phyloP scores from a whole-genome alignment of 2,888 invertebrate species.

The Minunthozetes semirufus region DNA sequence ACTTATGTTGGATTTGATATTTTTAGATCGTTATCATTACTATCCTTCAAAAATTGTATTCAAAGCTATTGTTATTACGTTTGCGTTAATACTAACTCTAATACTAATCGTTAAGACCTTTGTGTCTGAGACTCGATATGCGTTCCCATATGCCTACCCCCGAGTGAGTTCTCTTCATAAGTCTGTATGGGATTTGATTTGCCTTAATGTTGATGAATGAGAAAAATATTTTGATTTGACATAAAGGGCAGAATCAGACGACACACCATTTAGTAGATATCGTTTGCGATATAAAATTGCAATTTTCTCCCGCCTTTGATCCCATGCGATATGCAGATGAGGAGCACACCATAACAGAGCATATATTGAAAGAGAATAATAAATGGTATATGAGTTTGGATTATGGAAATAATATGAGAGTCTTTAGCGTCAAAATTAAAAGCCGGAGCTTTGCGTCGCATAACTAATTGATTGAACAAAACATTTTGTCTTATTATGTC shows the following conservation, averaged over 20 bases:
- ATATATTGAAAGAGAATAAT: not conserved
- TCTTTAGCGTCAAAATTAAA: constrained; percentile 4
- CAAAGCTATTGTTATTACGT: constrained; percentile 21
- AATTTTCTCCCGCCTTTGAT: constrained; percentile 21
- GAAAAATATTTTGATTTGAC: constrained; percentile 30
- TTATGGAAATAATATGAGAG: not conserved
- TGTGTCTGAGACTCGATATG: not conserved
- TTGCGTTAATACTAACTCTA: not conserved
- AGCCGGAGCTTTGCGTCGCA: not conserved
- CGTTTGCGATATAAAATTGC: constrained; percentile 19
- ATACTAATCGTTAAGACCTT: constrained; percentile 19
- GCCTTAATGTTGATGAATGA: constrained; percentile 29
- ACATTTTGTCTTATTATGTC: not conserved
- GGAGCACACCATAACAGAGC: not conserved
- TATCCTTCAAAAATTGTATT: constrained; percentile 14
- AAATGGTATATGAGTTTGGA: constrained; percentile 15
- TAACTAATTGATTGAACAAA: constrained; percentile 25
- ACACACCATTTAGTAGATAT: constrained; percentile 25
- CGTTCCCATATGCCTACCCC: not conserved
- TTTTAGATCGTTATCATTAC: constrained; percentile 21
- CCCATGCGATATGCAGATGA: constrained; percentile 28
- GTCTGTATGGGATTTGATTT: constrained; percentile 29
- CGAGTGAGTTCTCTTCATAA: constrained; percentile 23
- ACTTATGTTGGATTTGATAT: constrained; percentile 21
- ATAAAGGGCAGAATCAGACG: not conserved